A percentile compares a stretch with the other conserved stretches of the same genome.
These are phyloP conservation scores for Drosophila quadrilineata DNA, from an alignment of 1,140 invertebrate genomes.

Conservation along the genomic window DNA sequence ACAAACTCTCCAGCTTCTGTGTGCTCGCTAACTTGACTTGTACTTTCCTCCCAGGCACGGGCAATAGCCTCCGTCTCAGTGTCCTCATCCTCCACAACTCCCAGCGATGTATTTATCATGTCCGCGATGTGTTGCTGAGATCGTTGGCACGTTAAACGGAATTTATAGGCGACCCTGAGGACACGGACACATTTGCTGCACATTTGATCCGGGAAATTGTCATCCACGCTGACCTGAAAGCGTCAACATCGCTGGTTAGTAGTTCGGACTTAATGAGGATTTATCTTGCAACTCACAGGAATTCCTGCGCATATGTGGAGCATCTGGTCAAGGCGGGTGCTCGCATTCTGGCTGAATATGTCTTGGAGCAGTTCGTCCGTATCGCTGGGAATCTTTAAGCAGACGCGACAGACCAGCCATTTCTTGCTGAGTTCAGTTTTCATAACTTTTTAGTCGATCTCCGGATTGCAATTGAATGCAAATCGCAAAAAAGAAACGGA, in stretches of 20 bases:
- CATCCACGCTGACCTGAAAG: constrained; percentile 53
- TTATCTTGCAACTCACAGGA: constrained; percentile 36
- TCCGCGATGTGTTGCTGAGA: constrained; percentile 65
- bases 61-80: constrained; percentile 32
- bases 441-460: constrained; percentile 45
- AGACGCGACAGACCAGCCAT: constrained; percentile 84
- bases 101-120: constrained; percentile 28
- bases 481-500: constrained; percentile 15
- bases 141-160: constrained; percentile 60
- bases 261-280: not conserved
- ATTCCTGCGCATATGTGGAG: constrained; percentile 77
- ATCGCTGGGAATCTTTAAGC: constrained; percentile 70
- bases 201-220: constrained; percentile 70
- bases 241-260: no score
- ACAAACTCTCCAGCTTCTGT: constrained; percentile 28
- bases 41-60: constrained; percentile 44
- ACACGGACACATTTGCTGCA: constrained; percentile 55
- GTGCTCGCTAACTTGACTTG: constrained; percentile 15
- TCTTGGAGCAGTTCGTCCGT: constrained; percentile 82
- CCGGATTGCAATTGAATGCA: no score
- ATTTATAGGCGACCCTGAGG: constrained; percentile 55
- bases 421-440: constrained; percentile 77
- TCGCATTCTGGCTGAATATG: constrained; percentile 82
- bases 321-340: constrained; percentile 82
- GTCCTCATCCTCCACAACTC: constrained; percentile 17